A percentile compares a stretch with the other conserved stretches of the same genome.
These are phyloP conservation scores for Myrmecobius fasciatus DNA, from an alignment of 2,113 vertebrate species.

Conservation along the genomic window DNA sequence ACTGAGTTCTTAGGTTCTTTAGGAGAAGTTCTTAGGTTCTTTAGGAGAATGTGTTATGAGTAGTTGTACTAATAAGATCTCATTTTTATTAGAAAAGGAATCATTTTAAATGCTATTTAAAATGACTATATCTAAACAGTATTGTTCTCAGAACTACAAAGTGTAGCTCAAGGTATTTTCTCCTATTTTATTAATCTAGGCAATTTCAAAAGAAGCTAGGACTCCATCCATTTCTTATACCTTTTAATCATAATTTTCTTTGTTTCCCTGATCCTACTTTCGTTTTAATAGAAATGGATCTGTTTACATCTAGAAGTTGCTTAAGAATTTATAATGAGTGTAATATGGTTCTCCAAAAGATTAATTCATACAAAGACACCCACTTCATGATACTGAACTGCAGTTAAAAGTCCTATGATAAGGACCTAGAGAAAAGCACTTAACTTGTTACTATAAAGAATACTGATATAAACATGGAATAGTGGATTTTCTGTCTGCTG, in stretches of 20 bases:
- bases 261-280: neutral
- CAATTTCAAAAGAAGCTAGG: neutral
- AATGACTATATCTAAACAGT: neutral
- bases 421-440: constrained; percentile 78
- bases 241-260: constrained; percentile 8
- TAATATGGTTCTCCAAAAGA: neutral
- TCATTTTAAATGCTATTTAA: neutral
- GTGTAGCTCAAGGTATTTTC: neutral
- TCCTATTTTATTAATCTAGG: neutral
- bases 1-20: neutral
- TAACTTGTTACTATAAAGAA: constrained; percentile 78
- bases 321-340: neutral
- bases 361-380: neutral
- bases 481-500: neutral
- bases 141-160: neutral
- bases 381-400: neutral
- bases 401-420: constrained; percentile 71
- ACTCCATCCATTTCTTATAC: neutral
- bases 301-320: neutral
- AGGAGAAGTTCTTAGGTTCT: neutral
- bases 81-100: no score
- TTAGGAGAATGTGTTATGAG: neutral
- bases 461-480: neutral
- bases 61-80: neutral
- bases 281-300: neutral